Percentiles rank a stretch among this genome's conserved stretches.
Evolutionary conservation across 1,140 invertebrate genomes (phyloP).

Genomic region (Trialeurodes vaporariorum): DNA sequence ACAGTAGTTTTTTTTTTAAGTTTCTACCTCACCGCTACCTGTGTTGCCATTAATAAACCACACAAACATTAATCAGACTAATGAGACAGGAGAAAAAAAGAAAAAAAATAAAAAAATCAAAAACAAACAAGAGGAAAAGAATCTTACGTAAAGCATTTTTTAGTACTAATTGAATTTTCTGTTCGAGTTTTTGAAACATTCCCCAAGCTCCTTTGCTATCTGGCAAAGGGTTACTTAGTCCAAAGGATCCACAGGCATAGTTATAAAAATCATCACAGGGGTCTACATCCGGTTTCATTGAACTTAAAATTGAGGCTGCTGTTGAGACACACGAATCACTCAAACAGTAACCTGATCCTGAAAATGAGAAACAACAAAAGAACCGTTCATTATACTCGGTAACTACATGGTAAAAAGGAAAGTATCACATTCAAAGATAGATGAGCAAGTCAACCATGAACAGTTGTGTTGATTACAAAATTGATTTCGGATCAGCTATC

Average conservation of each 20-base stretch:
- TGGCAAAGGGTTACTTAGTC: conserved; percentile 81
- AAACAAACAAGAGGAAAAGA: conserved; percentile 11
- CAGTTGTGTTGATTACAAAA: no score
- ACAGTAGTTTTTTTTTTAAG: no score
- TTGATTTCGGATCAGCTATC: no score
- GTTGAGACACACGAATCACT: conserved; percentile 75
- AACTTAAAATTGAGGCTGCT: conserved; percentile 68
- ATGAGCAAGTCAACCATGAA: no score
- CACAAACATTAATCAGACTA: no score
- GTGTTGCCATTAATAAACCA: no score
- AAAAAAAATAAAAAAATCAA: conserved; percentile 12
- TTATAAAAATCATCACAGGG: conserved; percentile 94
- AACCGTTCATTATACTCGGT: background rate
- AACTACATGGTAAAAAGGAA: background rate
- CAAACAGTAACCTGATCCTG: conserved; percentile 43
- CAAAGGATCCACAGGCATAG: conserved; percentile 86
- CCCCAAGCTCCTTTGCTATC: conserved; percentile 88
- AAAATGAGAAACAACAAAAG: conserved; percentile 2
- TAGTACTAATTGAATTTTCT: conserved; percentile 85
- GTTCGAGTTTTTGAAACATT: conserved; percentile 86
- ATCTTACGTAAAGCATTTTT: conserved; percentile 70
- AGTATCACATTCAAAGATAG: conserved; percentile 8
- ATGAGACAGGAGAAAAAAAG: background rate
- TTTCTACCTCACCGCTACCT: no score
- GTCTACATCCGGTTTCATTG: conserved; percentile 62